phyloP scores from a whole-genome alignment of 2,797 vertebrate species.

The Arnoldichthys spilopterus region DNA sequence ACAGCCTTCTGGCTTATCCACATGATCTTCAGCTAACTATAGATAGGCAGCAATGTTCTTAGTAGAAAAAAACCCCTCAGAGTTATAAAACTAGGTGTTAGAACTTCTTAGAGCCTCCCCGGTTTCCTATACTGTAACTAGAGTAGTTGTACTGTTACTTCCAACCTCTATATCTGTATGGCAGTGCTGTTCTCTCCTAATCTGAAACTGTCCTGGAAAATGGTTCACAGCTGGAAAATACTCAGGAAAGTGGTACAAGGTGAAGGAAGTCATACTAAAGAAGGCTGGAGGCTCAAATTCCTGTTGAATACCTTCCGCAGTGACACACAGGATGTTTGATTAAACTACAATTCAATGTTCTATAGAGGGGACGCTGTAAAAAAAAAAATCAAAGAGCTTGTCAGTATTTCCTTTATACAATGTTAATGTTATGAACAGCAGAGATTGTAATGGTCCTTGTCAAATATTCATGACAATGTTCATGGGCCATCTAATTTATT shows the following conservation, averaged over 20 bases:
- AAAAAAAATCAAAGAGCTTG: background rate
- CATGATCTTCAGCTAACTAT: no score
- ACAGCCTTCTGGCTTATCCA: no score
- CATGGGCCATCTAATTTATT: constrained; percentile 27
- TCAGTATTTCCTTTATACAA: constrained; percentile 14
- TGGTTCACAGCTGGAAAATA: background rate
- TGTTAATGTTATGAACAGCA: background rate
- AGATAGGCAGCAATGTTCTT: no score
- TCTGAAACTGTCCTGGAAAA: background rate
- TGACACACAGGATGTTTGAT: constrained; percentile 5
- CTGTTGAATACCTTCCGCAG: background rate
- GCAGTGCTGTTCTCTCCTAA: no score
- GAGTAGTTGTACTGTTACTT: background rate
- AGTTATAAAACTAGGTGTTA: no score
- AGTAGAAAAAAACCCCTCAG: no score
- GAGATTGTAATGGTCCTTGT: constrained; percentile 33
- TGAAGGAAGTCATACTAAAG: background rate
- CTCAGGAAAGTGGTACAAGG: constrained; percentile 14
- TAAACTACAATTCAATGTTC: background rate
- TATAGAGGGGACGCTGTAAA: background rate
- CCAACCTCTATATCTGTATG: background rate
- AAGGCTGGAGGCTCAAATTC: constrained; percentile 4
- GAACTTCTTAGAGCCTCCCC: no score
- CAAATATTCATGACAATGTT: constrained; percentile 32
- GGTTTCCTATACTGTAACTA: no score